phyloP scores from a whole-genome alignment of 2,113 vertebrate species.

The Dicerorhinus sumatrensis region DNA sequence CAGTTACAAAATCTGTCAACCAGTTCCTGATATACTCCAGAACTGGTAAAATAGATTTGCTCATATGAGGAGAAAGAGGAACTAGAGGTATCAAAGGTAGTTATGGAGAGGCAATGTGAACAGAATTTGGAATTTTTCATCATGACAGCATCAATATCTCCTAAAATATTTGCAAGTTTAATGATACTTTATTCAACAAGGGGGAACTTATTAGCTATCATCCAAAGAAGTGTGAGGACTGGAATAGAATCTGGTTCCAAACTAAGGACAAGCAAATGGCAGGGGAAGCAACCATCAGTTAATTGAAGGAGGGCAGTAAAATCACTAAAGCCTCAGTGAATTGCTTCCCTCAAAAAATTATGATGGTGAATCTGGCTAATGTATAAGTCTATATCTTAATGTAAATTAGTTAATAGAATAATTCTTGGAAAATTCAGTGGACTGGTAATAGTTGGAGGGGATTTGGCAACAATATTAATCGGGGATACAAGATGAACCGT shows the following conservation, averaged over 20 bases:
- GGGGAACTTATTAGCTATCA: neutral
- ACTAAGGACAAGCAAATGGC: conserved; percentile 3
- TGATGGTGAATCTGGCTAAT: neutral
- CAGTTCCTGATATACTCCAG: neutral
- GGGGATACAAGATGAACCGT: neutral
- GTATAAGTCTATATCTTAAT: neutral
- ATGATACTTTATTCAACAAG: neutral
- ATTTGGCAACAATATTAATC: neutral
- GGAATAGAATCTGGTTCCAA: conserved; percentile 22
- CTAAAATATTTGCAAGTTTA: conserved; percentile 29
- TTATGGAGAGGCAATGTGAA: neutral
- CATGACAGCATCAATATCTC: neutral
- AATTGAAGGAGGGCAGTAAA: neutral
- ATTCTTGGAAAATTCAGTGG: conserved; percentile 34
- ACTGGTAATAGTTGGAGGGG: neutral
- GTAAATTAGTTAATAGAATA: neutral
- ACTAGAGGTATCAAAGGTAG: neutral
- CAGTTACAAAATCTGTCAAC: neutral
- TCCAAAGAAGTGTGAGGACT: neutral
- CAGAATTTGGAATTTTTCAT: conserved; percentile 22
- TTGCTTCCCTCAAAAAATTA: conserved; percentile 43
- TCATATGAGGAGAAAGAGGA: neutral
- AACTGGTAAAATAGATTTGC: neutral
- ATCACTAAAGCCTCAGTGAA: neutral
- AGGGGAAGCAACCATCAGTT: neutral